Base-by-base conservation (phyloP, 2,113 vertebrate species). In the Thunnus thynnus region DNA sequence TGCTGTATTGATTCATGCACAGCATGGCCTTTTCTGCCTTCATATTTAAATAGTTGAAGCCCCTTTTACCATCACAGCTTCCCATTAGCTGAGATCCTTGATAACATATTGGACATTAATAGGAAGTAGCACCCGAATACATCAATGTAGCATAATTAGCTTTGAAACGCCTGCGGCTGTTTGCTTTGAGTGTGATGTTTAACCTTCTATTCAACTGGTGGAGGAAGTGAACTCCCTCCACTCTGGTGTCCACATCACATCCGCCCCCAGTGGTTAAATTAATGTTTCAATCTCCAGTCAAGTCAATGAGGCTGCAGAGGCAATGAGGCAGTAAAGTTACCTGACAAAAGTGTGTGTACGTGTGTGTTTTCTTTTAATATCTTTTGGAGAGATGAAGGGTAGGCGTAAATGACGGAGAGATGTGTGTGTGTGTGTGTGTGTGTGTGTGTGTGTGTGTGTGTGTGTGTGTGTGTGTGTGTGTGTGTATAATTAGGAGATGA, bases 101-200 rank as follows among this genome's bases (percentile, higher is more conserved):
- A 54, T 20, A 55, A 46, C 18, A 77, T 56, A 62, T 73, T 46
- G 81, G 61, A 63, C 74, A 81, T 76, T 57, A 70, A 81, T 69
- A 69, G 22, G 30, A 72, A 65, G 55, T 25, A 18, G 36, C 52
- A 27, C 3, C 69, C 4, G 12, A 58, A 83, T 76, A 65, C 51
- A 85, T 81, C 25, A 71, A 48, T 79, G 3, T 32, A 0, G 52
- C 54, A 67, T 83, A 85, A 85, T 86, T 78, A 74, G 56, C 63
- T 81, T 7, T 57, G 71, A 84, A 47, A 27, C 5, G 47, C 73
- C 51, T 46, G 52, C 0, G 51, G 77, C 70, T 77, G 52, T 90
- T 88, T 69, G 30, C 47, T 80, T 5, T 36, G 41, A 62, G 30
- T 4, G 22, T 70, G 30, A 72, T 64, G 52, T 83, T 80, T 48